Evolutionary conservation across 2,888 invertebrate species (phyloP).

Genomic region (Alitta virens): DNA sequence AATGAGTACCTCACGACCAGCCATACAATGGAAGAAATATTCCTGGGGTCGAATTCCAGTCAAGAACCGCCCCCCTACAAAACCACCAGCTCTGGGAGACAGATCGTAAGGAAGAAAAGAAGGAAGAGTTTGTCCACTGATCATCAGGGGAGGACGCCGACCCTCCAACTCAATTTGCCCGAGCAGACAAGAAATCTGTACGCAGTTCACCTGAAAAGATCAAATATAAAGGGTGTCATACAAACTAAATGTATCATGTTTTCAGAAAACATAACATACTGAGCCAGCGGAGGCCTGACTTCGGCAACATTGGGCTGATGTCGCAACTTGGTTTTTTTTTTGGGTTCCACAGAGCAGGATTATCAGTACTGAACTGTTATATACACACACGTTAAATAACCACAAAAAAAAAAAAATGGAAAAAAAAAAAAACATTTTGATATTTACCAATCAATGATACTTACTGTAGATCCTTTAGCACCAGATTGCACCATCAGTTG

Average conservation of each 20-base stretch:
- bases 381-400: no score
- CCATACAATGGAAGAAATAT: conserved; percentile 99
- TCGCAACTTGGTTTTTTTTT: no score
- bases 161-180: conserved; percentile 99
- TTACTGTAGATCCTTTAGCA: conserved; percentile 93
- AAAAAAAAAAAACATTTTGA: no score
- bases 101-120: conserved; percentile 86
- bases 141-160: conserved; percentile 90
- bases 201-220: conserved; percentile 77
- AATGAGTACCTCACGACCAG: conserved; percentile 86
- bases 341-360: no score
- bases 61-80: conserved; percentile 93
- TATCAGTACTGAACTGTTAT: no score
- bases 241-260: background rate
- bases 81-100: conserved; percentile 90
- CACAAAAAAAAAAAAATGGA: no score
- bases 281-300: no score
- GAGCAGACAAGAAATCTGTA: conserved; percentile 96
- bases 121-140: conserved; percentile 84
- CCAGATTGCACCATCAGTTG: conserved; percentile 98
- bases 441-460: no score
- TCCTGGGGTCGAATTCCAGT: conserved; percentile 98
- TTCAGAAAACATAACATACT: background rate
- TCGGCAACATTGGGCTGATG: no score
- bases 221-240: background rate